Conservation (phyloP, 2,113 vertebrate species). For the Stigmatopora nigra region DNA sequence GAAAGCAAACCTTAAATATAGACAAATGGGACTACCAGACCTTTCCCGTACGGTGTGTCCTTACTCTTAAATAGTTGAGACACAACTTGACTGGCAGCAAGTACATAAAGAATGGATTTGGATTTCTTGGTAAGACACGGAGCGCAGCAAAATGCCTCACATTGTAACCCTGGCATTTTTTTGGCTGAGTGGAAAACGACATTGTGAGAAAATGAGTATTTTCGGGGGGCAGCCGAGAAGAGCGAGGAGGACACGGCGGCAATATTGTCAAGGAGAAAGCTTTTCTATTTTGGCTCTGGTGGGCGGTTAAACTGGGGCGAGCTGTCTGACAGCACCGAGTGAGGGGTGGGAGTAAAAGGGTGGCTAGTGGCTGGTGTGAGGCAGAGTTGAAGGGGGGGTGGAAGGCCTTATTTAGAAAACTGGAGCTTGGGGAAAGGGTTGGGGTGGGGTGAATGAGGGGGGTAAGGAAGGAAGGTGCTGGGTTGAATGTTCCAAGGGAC, state of each 20-base stretch:
- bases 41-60: not conserved
- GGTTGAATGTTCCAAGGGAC: not conserved
- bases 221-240: conserved; percentile 1
- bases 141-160: not conserved
- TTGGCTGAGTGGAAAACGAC: not conserved
- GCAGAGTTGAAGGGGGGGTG: not conserved
- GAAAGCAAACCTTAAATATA: too few species aligned
- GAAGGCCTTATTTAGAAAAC: conserved; percentile 7
- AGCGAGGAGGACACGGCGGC: not conserved
- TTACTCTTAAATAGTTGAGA: not conserved
- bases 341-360: not conserved
- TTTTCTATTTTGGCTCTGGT: conserved; percentile 46
- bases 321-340: conserved; percentile 34
- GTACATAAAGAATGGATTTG: not conserved
- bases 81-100: not conserved
- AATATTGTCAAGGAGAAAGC: conserved; percentile 31
- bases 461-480: not conserved
- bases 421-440: not conserved
- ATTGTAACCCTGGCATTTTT: not conserved
- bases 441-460: not conserved
- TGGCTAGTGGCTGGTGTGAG: not conserved
- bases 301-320: conserved; percentile 36
- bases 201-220: not conserved
- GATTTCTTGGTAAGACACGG: not conserved
- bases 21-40: too few species aligned